phyloP scores from a whole-genome alignment of 2,888 invertebrate genomes.

The Agriopis aurantiaria region DNA sequence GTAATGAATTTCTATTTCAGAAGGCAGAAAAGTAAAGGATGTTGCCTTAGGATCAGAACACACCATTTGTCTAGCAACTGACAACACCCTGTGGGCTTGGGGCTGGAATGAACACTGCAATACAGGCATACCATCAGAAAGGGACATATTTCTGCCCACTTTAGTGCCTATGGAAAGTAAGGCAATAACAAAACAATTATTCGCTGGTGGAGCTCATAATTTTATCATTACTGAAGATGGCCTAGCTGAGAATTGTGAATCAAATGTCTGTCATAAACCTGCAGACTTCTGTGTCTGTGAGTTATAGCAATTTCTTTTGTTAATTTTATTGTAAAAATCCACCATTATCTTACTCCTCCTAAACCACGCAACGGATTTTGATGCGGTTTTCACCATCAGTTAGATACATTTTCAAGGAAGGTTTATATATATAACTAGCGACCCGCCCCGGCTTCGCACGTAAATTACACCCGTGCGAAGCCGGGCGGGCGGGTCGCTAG shows the following conservation, averaged over 20 bases:
- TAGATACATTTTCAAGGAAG: no score
- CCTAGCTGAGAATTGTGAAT: conserved; percentile 24
- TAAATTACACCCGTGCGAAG: no score
- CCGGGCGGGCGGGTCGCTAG: no score
- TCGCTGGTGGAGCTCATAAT: conserved; percentile 80
- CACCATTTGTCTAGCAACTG: conserved; percentile 89
- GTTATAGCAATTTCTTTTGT: neutral
- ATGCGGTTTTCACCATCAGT: no score
- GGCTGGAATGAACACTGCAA: conserved; percentile 97
- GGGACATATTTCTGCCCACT: conserved; percentile 65
- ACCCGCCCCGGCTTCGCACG: no score
- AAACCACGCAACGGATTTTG: no score
- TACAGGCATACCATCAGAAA: conserved; percentile 87
- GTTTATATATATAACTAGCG: no score
- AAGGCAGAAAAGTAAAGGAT: conserved; percentile 80
- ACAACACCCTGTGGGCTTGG: conserved; percentile 91
- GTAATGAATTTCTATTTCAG: conserved; percentile 63
- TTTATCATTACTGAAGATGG: conserved; percentile 65
- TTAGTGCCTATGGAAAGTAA: conserved; percentile 61
- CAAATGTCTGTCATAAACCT: conserved; percentile 6
- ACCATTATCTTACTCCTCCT: no score
- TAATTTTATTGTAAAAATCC: neutral
- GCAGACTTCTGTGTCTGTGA: neutral
- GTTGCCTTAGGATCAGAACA: conserved; percentile 93
- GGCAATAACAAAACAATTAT: conserved; percentile 64